phyloP scores from a whole-genome alignment of 2,888 invertebrate species.

The Barypeithes pellucidus region DNA sequence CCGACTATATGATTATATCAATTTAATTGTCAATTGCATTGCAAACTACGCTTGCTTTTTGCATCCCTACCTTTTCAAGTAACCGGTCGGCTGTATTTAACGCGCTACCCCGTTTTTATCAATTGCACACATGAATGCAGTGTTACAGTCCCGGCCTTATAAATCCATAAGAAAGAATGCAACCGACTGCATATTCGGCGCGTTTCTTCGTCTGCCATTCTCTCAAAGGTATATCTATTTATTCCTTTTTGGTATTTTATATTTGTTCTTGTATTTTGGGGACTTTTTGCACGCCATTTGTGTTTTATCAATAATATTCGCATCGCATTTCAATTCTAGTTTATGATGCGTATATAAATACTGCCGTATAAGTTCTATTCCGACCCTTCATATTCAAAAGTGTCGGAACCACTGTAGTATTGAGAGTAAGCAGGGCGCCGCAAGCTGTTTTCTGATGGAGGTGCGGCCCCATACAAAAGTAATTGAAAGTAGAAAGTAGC shows the following conservation, averaged over 20 bases:
- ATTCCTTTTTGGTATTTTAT: slow-evolving; percentile 25
- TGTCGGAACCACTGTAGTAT: too few species aligned
- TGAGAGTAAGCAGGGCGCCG: too few species aligned
- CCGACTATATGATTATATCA: not conserved
- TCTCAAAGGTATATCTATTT: slow-evolving; percentile 52
- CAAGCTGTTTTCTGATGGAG: too few species aligned
- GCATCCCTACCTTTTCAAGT: slow-evolving; percentile 32
- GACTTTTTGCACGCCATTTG: slow-evolving; percentile 26
- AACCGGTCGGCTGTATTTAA: slow-evolving; percentile 27
- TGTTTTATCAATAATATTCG: not conserved
- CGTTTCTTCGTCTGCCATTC: slow-evolving; percentile 57
- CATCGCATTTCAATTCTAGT: not conserved
- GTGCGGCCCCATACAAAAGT: too few species aligned
- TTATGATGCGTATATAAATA: too few species aligned
- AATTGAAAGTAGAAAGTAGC: too few species aligned
- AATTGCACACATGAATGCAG: slow-evolving; percentile 40
- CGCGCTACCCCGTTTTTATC: slow-evolving; percentile 49
- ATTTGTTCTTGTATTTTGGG: slow-evolving; percentile 18
- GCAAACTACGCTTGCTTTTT: slow-evolving; percentile 9
- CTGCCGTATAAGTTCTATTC: too few species aligned
- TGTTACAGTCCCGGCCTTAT: slow-evolving; percentile 53
- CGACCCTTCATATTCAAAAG: too few species aligned
- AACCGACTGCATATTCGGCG: slow-evolving; percentile 58
- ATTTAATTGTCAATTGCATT: slow-evolving; percentile 11
- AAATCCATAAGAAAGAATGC: slow-evolving; percentile 54